Base-by-base conservation (phyloP, 2,888 invertebrate species). In the Fabriciana adippe region DNA sequence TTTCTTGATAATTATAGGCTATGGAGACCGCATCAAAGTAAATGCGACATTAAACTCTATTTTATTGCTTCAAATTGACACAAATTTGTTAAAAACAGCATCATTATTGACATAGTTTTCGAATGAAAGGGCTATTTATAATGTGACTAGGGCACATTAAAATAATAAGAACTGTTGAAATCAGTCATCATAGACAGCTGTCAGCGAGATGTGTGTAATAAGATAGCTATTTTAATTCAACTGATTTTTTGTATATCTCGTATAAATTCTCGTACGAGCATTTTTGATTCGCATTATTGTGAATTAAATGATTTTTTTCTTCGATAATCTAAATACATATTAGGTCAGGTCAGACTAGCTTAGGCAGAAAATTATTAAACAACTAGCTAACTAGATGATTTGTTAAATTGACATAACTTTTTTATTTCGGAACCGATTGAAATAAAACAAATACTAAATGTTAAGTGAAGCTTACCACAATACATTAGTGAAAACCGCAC, bases 31-130 rank as follows among this genome's bases (percentile, higher is more conserved):
- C 88, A 88, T 89, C 89, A 83, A 87, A 87, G 83, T 91, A 90
- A 92, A 92, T 92, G 91, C 85, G 89, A 89, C 86, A 84, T 90
- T 88, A 92, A 92, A 92, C 87, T 85, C 84, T 88, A 88, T 92
- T 92, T 92, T 92, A 92, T 90, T 90, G 84, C 89, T 81, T 82
- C 69, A 87, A 92, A 92, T 92, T 90, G 89, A 84, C 87, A 88
- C 81, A 84, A 90, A 90, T 91, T 91, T 89, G 89, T 88, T 87
- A 86, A 89, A 86, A 87, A 88, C 87, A 85, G 86, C 84, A 84
- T 86, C 84, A 82, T 86, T 85, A 88, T 87, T 81, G 81, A 82
- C 77, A 78, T 87, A 80, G 83, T 82, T 83, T 77, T 79, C 73
- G 78, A 82, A 83, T 84, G 74, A 81, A 85, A 86, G 82, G 81